Percentiles rank a stretch among this genome's conserved stretches.
Conservation (phyloP, 2,113 vertebrate genomes). For the Arvicanthis niloticus region DNA sequence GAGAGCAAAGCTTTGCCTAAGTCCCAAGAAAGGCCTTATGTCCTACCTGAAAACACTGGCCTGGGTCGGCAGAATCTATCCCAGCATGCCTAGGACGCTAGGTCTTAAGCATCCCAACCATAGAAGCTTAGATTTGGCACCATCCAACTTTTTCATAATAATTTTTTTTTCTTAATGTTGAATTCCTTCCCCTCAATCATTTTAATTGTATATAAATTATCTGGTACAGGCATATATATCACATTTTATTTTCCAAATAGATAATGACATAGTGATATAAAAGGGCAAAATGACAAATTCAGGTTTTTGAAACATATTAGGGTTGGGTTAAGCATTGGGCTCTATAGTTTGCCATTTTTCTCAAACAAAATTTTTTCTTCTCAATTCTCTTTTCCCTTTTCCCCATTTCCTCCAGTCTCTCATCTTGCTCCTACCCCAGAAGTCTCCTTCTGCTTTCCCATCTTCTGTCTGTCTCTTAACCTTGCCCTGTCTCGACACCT, state of each 20-base stretch:
- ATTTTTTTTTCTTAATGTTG: background rate
- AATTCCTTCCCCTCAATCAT: background rate
- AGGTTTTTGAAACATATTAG: background rate
- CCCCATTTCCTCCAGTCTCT: background rate
- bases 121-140: background rate
- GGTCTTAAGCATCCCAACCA: background rate
- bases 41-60: background rate
- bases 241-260: conserved; percentile 36
- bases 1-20: background rate
- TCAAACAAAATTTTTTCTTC: background rate
- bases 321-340: no score
- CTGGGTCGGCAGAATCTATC: background rate
- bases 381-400: background rate
- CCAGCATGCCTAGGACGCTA: background rate
- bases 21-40: background rate
- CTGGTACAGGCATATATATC: background rate
- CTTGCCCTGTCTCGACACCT: background rate
- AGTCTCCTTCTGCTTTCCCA: background rate
- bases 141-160: background rate
- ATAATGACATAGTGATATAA: background rate
- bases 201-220: background rate
- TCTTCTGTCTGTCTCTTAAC: background rate
- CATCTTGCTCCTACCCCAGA: background rate
- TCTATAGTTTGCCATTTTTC: background rate
- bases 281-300: background rate